Evolutionary conservation across 2,797 vertebrate species (phyloP).

Genomic region (Carduelis carduelis): DNA sequence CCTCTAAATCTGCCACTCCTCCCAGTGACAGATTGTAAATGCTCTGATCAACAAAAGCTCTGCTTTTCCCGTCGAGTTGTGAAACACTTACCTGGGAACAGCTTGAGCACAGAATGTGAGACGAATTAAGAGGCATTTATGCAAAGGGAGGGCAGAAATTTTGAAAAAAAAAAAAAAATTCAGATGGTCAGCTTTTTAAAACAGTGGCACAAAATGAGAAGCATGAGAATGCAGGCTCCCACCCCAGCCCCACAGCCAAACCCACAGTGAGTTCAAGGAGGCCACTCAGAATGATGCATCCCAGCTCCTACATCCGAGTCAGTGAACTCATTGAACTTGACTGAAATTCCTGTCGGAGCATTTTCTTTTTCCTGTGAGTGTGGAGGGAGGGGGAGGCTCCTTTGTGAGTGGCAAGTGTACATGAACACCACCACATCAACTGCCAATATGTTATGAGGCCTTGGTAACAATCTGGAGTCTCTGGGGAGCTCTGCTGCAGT

Average conservation of each 20-base stretch:
- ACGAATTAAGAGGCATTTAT: background rate
- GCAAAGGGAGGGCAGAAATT: background rate
- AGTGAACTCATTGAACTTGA: slow-evolving; percentile 67
- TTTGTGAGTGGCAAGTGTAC: slow-evolving; percentile 95
- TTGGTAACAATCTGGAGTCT: slow-evolving; percentile 95
- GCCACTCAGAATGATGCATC: background rate
- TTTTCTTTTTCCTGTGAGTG: slow-evolving; percentile 67
- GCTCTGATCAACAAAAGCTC: slow-evolving; percentile 7
- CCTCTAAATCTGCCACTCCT: background rate
- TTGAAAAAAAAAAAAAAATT: background rate
- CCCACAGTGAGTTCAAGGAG: background rate
- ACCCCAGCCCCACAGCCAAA: background rate
- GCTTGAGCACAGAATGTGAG: background rate
- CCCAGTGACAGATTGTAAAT: background rate
- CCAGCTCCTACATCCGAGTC: slow-evolving; percentile 42
- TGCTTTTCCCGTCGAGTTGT: background rate
- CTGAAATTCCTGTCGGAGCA: slow-evolving; percentile 65
- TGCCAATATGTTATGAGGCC: slow-evolving; percentile 98
- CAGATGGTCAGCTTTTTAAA: background rate
- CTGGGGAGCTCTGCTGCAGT: slow-evolving; percentile 91
- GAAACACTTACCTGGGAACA: slow-evolving; percentile 37
- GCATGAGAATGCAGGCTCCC: background rate
- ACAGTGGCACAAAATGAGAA: background rate
- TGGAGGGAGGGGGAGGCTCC: slow-evolving; percentile 68
- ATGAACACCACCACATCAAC: slow-evolving; percentile 92